Evolutionary conservation across 2,888 invertebrate species (phyloP).

Genomic region (Ennomos fuscantarius): DNA sequence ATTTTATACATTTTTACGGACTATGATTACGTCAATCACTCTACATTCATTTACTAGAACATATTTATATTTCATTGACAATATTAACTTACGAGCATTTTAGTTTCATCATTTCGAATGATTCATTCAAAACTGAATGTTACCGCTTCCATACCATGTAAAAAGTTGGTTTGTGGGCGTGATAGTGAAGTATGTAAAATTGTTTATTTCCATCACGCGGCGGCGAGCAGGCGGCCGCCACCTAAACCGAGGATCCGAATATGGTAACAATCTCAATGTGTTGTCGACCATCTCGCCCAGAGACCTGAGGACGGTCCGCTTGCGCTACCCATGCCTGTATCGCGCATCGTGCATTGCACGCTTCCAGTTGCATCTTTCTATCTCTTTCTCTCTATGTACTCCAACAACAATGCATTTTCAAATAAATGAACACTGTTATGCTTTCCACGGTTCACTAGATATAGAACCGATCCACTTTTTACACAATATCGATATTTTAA

Average conservation of each 20-base stretch:
- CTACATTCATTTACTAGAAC: too few relatives aligned
- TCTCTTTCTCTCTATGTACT: conserved; percentile 30
- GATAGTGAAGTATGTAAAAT: conserved; percentile 37
- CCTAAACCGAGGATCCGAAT: conserved; percentile 96
- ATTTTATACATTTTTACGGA: too few relatives aligned
- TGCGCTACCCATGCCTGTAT: conserved; percentile 48
- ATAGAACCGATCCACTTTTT: conserved; percentile 1
- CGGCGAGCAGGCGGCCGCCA: conserved; percentile 90
- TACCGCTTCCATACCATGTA: conserved; percentile 19
- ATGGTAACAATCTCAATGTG: conserved; percentile 89
- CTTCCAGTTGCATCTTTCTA: conserved; percentile 65
- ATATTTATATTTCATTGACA: too few relatives aligned
- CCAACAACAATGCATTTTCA: conserved; percentile 41
- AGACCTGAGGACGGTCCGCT: conserved; percentile 77
- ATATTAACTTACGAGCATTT: background rate
- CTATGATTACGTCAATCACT: too few relatives aligned
- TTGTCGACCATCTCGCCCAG: conserved; percentile 62
- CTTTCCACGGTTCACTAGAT: conserved; percentile 5
- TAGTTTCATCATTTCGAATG: conserved; percentile 13
- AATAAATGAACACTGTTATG: conserved; percentile 8
- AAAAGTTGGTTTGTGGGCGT: conserved; percentile 50
- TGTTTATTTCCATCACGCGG: conserved; percentile 84
- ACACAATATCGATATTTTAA: background rate
- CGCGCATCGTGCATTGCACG: conserved; percentile 81
- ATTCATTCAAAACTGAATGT: conserved; percentile 15